Evolutionary conservation across 2,888 invertebrate species (phyloP).

Genomic region (Lasioglossum villosulum): DNA sequence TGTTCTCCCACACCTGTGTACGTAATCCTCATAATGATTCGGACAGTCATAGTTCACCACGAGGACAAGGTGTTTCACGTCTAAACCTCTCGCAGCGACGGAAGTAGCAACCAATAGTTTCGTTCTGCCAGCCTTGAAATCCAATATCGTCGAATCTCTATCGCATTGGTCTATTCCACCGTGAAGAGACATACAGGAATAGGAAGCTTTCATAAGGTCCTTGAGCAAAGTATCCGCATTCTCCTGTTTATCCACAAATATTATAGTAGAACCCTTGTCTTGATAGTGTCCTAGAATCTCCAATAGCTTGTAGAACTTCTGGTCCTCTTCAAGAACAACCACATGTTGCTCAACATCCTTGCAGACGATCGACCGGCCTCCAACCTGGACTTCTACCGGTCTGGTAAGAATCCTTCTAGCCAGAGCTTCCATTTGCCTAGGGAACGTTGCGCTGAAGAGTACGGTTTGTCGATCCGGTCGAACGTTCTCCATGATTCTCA

Average conservation of each 20-base stretch:
- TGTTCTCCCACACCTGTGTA: conserved; percentile 97
- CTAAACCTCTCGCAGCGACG: conserved; percentile 98
- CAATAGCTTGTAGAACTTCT: conserved; percentile 98
- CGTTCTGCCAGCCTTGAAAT: conserved; percentile 98
- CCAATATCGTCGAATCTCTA: conserved; percentile 98
- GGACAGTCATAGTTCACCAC: conserved; percentile 99
- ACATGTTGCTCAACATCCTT: conserved; percentile 99
- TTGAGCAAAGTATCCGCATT: conserved; percentile 97
- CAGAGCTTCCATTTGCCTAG: conserved; percentile 99
- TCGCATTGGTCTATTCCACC: conserved; percentile 99
- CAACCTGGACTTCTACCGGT: conserved; percentile 98
- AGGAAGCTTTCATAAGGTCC: conserved; percentile 98
- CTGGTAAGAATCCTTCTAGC: conserved; percentile 96
- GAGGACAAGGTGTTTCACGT: conserved; percentile 98
- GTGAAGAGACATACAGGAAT: conserved; percentile 98
- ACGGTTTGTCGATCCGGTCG: conserved; percentile 99
- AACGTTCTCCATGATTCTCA: conserved; percentile 98
- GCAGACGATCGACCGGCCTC: conserved; percentile 98
- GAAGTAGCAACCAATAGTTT: conserved; percentile 98
- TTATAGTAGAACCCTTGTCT: conserved; percentile 96
- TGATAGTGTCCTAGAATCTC: conserved; percentile 98
- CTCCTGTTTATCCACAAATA: conserved; percentile 99
- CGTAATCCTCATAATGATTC: conserved; percentile 99
- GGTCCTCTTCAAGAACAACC: conserved; percentile 96
- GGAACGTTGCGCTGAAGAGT: conserved; percentile 99